Evolutionary conservation across 2,113 vertebrate genomes (phyloP).

Genomic region (Struthidea cinerea): DNA sequence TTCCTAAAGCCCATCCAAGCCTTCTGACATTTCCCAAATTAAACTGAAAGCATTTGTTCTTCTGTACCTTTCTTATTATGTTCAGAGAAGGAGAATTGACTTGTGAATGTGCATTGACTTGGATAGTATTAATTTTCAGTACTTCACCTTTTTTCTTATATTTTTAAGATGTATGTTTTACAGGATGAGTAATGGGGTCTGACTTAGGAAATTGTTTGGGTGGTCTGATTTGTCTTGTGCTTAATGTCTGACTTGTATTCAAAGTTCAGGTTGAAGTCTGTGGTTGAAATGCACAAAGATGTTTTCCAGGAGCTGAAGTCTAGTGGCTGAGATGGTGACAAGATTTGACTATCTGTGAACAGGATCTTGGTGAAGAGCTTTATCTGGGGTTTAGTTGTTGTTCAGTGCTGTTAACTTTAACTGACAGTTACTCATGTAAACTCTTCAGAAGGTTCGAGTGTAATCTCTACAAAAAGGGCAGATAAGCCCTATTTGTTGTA

Average conservation of each 20-base stretch:
- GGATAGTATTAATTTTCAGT: not conserved
- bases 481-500: not conserved
- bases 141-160: not conserved
- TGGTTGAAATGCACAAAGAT: not conserved
- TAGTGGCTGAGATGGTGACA: not conserved
- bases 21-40: not conserved
- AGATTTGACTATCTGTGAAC: not conserved
- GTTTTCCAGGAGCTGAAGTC: constrained; percentile 21
- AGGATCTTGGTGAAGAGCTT: not conserved
- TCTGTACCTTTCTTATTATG: not conserved
- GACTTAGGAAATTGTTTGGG: not conserved
- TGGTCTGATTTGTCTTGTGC: not conserved
- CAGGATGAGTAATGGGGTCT: not conserved
- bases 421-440: not conserved
- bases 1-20: not conserved
- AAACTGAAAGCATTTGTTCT: not conserved
- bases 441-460: not conserved
- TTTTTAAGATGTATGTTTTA: not conserved
- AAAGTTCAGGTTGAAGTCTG: not conserved
- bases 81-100: not conserved
- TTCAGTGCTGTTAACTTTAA: not conserved
- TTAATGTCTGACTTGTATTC: not conserved
- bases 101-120: not conserved
- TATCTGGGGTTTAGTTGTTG: not conserved
- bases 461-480: not conserved